phyloP scores from a whole-genome alignment of 2,888 invertebrate species.

The Globia sparganii region DNA sequence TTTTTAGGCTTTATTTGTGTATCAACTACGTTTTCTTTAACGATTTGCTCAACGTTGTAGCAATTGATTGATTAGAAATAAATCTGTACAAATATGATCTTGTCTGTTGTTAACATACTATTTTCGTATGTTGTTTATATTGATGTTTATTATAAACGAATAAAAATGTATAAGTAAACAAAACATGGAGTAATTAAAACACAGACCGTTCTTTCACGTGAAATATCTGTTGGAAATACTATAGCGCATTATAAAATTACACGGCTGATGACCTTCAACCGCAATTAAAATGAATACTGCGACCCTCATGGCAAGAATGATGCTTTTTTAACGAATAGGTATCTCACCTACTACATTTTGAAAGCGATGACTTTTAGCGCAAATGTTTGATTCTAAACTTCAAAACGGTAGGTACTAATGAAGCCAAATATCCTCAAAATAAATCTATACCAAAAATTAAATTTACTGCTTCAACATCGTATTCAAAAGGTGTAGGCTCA shows the following conservation, averaged over 20 bases:
- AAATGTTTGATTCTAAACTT: neutral
- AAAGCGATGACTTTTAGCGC: neutral
- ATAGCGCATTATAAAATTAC: neutral
- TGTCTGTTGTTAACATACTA: neutral
- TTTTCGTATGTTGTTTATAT: neutral
- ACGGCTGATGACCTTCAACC: too few species aligned
- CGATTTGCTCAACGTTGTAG: neutral
- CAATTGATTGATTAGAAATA: neutral
- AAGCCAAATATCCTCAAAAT: neutral
- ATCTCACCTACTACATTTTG: neutral
- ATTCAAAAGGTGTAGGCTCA: neutral
- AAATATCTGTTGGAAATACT: neutral
- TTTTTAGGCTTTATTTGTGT: neutral
- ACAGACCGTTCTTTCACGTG: neutral
- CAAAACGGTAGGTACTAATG: neutral
- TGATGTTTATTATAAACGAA: neutral
- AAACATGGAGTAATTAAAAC: neutral
- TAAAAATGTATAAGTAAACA: neutral
- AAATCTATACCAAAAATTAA: neutral
- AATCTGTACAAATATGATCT: neutral
- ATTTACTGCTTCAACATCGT: neutral
- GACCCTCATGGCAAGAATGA: too few species aligned
- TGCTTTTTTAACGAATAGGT: neutral
- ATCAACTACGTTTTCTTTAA: neutral
- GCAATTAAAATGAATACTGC: neutral